Percentiles rank a stretch among this genome's conserved stretches.
These are phyloP conservation scores for Macaca nemestrina DNA, from an alignment of 2,113 vertebrate species.

Conservation along the genomic window DNA sequence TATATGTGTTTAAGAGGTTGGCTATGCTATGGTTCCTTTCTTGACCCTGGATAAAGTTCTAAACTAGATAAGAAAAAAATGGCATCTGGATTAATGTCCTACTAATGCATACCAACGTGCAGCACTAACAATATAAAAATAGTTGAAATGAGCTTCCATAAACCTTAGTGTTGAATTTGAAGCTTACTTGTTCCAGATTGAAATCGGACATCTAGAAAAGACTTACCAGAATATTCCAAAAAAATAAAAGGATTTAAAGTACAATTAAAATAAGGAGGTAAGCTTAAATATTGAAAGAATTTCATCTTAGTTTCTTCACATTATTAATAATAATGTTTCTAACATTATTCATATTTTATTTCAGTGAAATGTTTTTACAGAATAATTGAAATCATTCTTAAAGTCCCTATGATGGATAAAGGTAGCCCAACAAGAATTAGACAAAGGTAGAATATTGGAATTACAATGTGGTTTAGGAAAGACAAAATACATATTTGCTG, in stretches of 20 bases:
- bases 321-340: conserved; percentile 20
- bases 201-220: conserved; percentile 25
- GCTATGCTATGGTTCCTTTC: background rate
- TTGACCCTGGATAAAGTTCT: background rate
- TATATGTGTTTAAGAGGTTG: background rate
- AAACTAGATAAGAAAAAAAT: background rate
- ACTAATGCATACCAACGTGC: background rate
- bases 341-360: conserved; percentile 14
- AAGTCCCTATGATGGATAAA: background rate
- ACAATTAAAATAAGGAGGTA: background rate
- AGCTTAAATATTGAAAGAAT: conserved; percentile 23
- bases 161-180: background rate
- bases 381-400: conserved; percentile 44
- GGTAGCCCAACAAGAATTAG: background rate
- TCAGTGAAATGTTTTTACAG: background rate
- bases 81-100: background rate
- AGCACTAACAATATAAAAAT: background rate
- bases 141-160: background rate
- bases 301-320: background rate
- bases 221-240: background rate
- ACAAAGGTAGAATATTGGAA: background rate
- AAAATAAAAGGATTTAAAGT: background rate
- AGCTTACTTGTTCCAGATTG: background rate
- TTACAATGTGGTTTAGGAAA: background rate
- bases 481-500: background rate